Evolutionary conservation across 2,113 vertebrate genomes (phyloP), one percentile per base, ranked within the genome.

Genomic region (Platycercus adscitus): DNA sequence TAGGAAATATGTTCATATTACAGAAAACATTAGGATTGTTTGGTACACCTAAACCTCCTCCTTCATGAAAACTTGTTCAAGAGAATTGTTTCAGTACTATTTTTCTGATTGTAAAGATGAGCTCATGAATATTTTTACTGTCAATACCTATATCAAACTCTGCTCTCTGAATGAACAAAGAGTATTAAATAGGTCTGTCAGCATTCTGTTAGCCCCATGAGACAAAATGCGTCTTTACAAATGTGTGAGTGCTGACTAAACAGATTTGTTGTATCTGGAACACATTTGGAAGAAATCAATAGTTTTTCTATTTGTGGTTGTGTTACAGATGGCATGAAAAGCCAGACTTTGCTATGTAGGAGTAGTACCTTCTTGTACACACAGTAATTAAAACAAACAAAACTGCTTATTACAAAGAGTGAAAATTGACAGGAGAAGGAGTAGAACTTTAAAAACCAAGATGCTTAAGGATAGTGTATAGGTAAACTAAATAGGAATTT

Each of bases 261-360:
- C 79, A 79, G 63, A 84, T 90, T 60, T 13, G 50, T 94, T 90
- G 2, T 65, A 76, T 90, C 60, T 95, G 90, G 88, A 84, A 29
- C 16, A 56, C 72, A 80, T 94, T 92, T 94, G 84, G 94, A 95
- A 96, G 31, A 66, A 68, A 91, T 86, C 37, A 80, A 35, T 76
- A 68, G 47, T 81, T 95, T 95, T 95, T 76, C 66, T 26, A 11
- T 46, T 97, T 97, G 93, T 29, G 18, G 10, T 71, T 75, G 19
- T 70, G 52, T 56, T 87, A 43, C 29, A 84, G 60, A 39, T 84
- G 47, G 41, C 61, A 26, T 89, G 23, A 61, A 70, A 85, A 91
- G n/a, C 17, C 60, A 75, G 50, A 31, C 35, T 75, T 91, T 37
- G 11, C 44, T 73, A 10, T 1, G 4, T 44, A 53, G 50, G 37